Percentiles rank a stretch among this genome's conserved stretches.
These are phyloP conservation scores for Apodemia zela DNA, from an alignment of 2,888 invertebrate genomes.

Conservation along the genomic window DNA sequence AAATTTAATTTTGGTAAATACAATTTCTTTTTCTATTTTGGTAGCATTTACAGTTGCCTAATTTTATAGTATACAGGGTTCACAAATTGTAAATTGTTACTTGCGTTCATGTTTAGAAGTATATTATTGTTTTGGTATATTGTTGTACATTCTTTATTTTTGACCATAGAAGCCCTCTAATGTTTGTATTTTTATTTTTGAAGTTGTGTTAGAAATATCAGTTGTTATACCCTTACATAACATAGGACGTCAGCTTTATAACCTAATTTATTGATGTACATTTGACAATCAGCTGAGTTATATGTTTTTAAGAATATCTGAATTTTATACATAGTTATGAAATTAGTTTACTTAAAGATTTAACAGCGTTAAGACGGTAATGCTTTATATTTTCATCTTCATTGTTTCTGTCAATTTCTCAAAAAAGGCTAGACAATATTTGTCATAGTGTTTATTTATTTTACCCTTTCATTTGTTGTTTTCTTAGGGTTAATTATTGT, in stretches of 20 bases:
- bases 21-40: neutral
- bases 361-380: neutral
- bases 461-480: no score
- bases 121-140: neutral
- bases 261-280: slow-evolving; percentile 45
- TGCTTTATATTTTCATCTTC: neutral
- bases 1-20: slow-evolving; percentile 66
- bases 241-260: slow-evolving; percentile 63
- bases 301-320: neutral
- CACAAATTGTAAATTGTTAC: neutral
- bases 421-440: no score
- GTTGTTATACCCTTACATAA: slow-evolving; percentile 67
- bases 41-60: no score
- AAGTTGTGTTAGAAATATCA: neutral
- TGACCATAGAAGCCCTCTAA: neutral
- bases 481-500: no score
- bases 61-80: no score
- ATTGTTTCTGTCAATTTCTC: neutral
- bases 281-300: slow-evolving; percentile 25
- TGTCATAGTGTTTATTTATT: no score
- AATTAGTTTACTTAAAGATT: neutral
- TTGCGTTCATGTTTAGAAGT: slow-evolving; percentile 1
- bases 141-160: neutral
- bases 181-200: neutral
- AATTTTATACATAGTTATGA: neutral